Base-by-base conservation (phyloP, 2,888 invertebrate species). In the Lycia hirtaria region DNA sequence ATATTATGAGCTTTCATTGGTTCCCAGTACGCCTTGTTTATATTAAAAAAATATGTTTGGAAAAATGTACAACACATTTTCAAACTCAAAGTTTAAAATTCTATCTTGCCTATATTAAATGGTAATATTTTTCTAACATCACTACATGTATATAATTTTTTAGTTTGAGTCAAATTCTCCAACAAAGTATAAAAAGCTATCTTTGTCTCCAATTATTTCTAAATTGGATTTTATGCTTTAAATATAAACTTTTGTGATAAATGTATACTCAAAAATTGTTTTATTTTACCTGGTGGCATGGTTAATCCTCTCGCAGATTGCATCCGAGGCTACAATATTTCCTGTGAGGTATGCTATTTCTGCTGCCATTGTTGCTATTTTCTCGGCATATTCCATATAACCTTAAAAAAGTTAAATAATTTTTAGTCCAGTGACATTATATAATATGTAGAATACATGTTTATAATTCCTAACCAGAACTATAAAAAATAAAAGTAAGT, bases 331-430 rank as follows among this genome's bases (percentile, higher is more conserved):
- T 37, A 82, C 87, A 62, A 87, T 85, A 59, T 93, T 93, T 43
- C 93, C 93, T 9, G 93, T 91, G 9, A 93, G 68, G 65, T 85
- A 93, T 40, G 93, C 92, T 70, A 93, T 87, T 75, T 93, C 93
- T 48, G 93, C 93, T 43, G 92, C 87, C 14, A 85, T 83, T 58
- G 92, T 92, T 47, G 93, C 93, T 60, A 93, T 63, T 72, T 92
- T 93, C 68, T 93, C 93, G 43, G 93, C 93, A 83, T 93, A 93
- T 59, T 93, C 93, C 91, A 93, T 88, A 61, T 93, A 92, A 78
- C 91, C 92, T 92, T n/a, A 37, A 20, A 53, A 61, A 51, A 12
- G 7, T 26, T n/a, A n/a, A n/a, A n/a, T n/a, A n/a, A n/a, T n/a
- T n/a, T n/a, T n/a, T n/a, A n/a, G n/a, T n/a, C n/a, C n/a, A n/a